These are phyloP conservation scores for Aproaerema taeniolella DNA, from an alignment of 2,888 invertebrate species.

Conservation along the genomic window DNA sequence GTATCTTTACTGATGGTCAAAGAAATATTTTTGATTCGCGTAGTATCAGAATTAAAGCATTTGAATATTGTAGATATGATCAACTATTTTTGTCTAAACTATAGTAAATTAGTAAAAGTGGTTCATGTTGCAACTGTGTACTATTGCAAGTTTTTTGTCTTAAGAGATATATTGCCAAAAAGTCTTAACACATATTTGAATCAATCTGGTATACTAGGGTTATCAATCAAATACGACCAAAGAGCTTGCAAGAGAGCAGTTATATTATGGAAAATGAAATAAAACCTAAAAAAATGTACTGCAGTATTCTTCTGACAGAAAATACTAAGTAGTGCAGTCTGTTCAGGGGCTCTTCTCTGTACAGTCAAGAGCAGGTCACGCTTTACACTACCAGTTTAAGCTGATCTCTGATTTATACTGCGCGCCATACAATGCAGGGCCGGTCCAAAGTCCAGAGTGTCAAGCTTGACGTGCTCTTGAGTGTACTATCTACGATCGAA, in stretches of 20 bases:
- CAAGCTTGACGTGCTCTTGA: too few relatives aligned
- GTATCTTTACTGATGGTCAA: too few relatives aligned
- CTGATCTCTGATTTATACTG: too few relatives aligned
- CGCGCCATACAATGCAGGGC: too few relatives aligned
- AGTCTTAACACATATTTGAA: neutral
- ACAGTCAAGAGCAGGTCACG: too few relatives aligned
- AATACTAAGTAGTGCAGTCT: too few relatives aligned
- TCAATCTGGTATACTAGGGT: neutral
- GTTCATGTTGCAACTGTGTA: neutral
- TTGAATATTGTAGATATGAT: conserved; percentile 19
- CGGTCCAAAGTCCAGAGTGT: too few relatives aligned
- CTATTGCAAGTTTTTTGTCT: neutral
- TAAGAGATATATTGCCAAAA: neutral
- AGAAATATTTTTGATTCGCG: conserved; percentile 20
- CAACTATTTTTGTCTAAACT: conserved; percentile 38
- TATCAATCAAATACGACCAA: neutral
- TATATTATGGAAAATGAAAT: neutral
- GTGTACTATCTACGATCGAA: too few relatives aligned
- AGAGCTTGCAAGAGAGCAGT: neutral
- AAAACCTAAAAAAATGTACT: too few relatives aligned
- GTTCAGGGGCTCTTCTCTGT: too few relatives aligned
- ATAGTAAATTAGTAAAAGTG: neutral
- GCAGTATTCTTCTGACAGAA: too few relatives aligned
- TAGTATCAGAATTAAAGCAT: conserved; percentile 18
- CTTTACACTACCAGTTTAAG: too few relatives aligned